These are phyloP conservation scores for Heliconius cydno DNA, from an alignment of 2,888 invertebrate species.

Conservation along the genomic window DNA sequence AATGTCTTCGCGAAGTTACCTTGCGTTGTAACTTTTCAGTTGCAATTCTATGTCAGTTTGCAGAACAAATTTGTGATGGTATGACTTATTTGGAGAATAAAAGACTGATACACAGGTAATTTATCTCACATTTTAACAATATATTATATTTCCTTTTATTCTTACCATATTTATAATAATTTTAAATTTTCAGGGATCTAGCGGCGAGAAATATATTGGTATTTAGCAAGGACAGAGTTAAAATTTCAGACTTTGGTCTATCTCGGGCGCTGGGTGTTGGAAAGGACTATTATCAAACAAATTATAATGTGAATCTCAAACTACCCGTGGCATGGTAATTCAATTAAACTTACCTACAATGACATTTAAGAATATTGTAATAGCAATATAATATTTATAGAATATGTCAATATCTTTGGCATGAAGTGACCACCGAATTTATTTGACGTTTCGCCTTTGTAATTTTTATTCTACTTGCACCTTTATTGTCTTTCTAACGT, in stretches of 20 bases:
- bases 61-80: constrained; percentile 97
- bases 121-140: background rate
- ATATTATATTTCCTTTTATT: background rate
- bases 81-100: constrained; percentile 99
- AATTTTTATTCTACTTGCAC: background rate
- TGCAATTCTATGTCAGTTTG: constrained; percentile 96
- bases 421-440: background rate
- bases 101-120: constrained; percentile 95
- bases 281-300: constrained; percentile 99
- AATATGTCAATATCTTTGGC: too few relatives aligned
- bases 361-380: background rate
- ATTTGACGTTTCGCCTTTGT: background rate
- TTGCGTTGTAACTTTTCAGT: constrained; percentile 96
- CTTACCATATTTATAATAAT: background rate
- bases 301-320: constrained; percentile 98
- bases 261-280: constrained; percentile 98
- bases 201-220: constrained; percentile 99
- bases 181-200: constrained; percentile 88
- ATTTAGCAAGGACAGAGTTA: constrained; percentile 97
- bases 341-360: background rate
- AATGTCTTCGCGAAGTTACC: constrained; percentile 97
- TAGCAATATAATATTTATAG: background rate
- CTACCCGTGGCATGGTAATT: constrained; percentile 97
- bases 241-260: constrained; percentile 98
- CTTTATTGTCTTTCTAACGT: background rate